Evolutionary conservation across 2,113 vertebrate genomes (phyloP).

Genomic region (Halichoerus grypus): DNA sequence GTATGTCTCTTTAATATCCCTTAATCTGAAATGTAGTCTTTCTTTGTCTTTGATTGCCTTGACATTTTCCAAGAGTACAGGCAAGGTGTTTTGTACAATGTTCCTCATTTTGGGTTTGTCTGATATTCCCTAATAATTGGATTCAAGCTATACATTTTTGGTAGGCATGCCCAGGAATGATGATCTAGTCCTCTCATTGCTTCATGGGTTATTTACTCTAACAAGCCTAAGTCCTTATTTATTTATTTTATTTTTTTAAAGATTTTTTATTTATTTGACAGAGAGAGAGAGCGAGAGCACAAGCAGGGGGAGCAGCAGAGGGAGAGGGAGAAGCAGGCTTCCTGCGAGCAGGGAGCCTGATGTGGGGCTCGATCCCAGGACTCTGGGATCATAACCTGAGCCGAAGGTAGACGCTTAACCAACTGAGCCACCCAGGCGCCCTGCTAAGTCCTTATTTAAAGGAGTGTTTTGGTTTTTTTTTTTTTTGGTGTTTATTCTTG

Average conservation of each 20-base stretch:
- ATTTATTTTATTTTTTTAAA: neutral
- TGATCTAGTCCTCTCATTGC: neutral
- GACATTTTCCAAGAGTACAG: neutral
- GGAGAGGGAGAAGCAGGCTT: too few relatives aligned
- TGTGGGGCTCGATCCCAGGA: too few relatives aligned
- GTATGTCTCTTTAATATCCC: neutral
- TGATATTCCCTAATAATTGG: neutral
- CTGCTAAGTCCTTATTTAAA: neutral
- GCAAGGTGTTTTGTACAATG: neutral
- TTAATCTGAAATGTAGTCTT: neutral
- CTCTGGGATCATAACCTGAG: too few relatives aligned
- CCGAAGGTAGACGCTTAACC: too few relatives aligned
- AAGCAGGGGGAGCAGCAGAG: too few relatives aligned
- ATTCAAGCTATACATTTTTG: neutral
- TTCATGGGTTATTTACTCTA: neutral
- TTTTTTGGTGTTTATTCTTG: constrained; percentile 7
- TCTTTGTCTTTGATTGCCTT: neutral
- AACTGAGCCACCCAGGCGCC: too few relatives aligned
- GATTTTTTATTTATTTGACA: too few relatives aligned
- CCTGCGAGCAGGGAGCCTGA: too few relatives aligned
- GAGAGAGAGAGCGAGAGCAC: too few relatives aligned
- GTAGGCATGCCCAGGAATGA: neutral
- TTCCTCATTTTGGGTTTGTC: neutral
- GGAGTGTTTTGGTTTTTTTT: neutral
- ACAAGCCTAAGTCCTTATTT: neutral